Conservation (phyloP, 2,888 invertebrate species). For the Oscheius sp. region DNA sequence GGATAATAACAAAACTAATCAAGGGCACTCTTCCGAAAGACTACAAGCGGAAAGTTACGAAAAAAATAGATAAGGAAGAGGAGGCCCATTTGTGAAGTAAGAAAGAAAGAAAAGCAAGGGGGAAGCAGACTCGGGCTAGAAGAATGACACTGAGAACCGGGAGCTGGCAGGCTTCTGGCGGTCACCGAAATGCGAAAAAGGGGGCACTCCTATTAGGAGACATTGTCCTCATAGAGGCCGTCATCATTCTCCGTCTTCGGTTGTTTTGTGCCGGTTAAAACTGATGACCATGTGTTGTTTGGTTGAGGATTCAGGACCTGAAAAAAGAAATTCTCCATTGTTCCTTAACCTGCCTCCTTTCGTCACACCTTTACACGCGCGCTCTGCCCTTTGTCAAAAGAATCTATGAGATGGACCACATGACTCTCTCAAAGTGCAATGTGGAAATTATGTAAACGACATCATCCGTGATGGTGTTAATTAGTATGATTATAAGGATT, state of each 20-base stretch:
- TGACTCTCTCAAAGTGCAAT: too few relatives aligned
- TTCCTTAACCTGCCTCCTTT: too few relatives aligned
- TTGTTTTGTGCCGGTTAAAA: neutral
- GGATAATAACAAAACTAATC: constrained; percentile 1
- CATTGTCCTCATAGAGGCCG: neutral
- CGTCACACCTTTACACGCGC: too few relatives aligned
- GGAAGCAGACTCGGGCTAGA: constrained; percentile 28
- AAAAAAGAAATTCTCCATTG: too few relatives aligned
- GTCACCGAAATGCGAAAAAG: constrained; percentile 22
- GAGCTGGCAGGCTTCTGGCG: constrained; percentile 31
- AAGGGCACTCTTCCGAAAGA: constrained; percentile 23
- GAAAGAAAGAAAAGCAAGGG: constrained; percentile 13
- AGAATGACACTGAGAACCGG: constrained; percentile 31
- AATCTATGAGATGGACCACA: too few relatives aligned
- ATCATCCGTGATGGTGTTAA: too few relatives aligned
- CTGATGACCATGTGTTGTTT: constrained; percentile 10
- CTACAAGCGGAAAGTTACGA: constrained; percentile 21
- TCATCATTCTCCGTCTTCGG: constrained; percentile 16
- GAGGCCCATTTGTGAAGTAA: constrained; percentile 6
- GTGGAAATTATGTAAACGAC: too few relatives aligned
- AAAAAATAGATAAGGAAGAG: neutral
- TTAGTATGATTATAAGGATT: too few relatives aligned
- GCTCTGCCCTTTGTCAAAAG: too few relatives aligned
- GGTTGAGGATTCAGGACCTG: constrained; percentile 7
- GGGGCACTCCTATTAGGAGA: neutral